A percentile compares a stretch with the other conserved stretches of the same genome.
These are phyloP conservation scores for Pantelozetes paolii DNA, from an alignment of 2,888 invertebrate genomes.

Conservation along the genomic window DNA sequence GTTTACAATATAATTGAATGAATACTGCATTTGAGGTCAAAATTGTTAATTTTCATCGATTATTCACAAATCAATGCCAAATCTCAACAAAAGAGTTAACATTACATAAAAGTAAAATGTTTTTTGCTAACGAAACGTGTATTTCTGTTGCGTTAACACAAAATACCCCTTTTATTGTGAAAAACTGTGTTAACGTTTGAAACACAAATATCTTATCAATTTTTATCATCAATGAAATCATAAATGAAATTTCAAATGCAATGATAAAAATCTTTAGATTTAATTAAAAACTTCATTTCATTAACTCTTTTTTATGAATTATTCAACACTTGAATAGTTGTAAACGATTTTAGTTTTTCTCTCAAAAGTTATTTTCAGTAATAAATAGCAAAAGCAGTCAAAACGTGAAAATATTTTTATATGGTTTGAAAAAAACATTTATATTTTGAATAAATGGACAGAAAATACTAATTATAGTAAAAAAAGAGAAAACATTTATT, in stretches of 20 bases:
- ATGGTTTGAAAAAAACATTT: not conserved
- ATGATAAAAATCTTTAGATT: not conserved
- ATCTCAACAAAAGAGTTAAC: conserved; percentile 1
- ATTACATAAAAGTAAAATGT: not conserved
- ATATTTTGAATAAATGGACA: conserved; percentile 1
- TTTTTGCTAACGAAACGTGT: too few relatives aligned
- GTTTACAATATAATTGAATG: too few relatives aligned
- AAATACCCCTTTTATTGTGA: too few relatives aligned
- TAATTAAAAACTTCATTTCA: conserved; percentile 6
- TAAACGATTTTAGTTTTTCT: not conserved
- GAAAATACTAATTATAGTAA: conserved; percentile 27
- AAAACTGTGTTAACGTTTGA: too few relatives aligned
- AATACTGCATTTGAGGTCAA: conserved; percentile 9
- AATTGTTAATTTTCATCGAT: conserved; percentile 13
- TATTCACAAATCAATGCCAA: not conserved
- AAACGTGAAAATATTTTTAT: conserved; percentile 18
- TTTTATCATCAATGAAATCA: too few relatives aligned
- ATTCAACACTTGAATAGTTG: not conserved
- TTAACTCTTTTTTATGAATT: not conserved
- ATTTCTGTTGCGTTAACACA: too few relatives aligned
- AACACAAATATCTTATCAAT: too few relatives aligned
- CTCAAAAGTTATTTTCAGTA: not conserved
- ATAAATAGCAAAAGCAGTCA: not conserved
- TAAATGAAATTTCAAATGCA: too few relatives aligned
- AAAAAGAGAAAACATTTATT: not conserved